Evolutionary conservation across 2,888 invertebrate genomes (phyloP), one percentile per base, ranked within the genome.

Genomic region (Macrostomum cliftonense): DNA sequence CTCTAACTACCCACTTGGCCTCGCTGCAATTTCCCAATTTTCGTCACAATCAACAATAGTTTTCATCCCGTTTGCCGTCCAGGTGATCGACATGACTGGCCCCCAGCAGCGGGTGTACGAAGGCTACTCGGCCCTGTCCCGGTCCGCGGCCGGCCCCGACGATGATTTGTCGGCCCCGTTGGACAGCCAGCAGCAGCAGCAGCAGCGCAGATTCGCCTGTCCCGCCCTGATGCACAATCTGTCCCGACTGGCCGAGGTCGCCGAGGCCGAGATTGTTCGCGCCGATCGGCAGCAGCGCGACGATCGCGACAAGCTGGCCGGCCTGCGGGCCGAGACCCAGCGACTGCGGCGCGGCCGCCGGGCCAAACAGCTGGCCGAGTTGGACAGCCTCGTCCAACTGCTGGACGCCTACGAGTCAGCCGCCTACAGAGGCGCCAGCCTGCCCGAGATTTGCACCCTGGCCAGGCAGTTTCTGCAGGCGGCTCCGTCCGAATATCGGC

Each of bases 21-120:
- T n/a, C n/a, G n/a, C n/a, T n/a, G n/a, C n/a, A n/a, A n/a, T n/a
- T n/a, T n/a, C n/a, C n/a, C n/a, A n/a, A n/a, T n/a, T n/a, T n/a
- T n/a, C n/a, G n/a, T n/a, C n/a, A n/a, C n/a, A n/a, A n/a, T 9
- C 28, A 28, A 9, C 28, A 7, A 28, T 28, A 4, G 28, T 28
- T 7, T 28, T 9, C 9, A 28, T 9, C 28, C 28, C 4, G 9
- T 28, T 7, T 28, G 4, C 28, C 9, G 9, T 28, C 40, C 93
- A 93, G 58, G 93, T 99, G 12, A 95, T 97, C 55, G 97, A 97
- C 71, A 87, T 97, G 88, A 95, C 95, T 9, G 95, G 95, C 0
- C 85, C 83, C 0, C 87, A 95, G 69, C 82, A 84, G 65, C 77
- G 88, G 49, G 83, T 95, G 38, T 55, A 68, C 14, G 63, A 67